Conservation (phyloP, 1,140 invertebrate genomes). For the Drosophila kohkoa region DNA sequence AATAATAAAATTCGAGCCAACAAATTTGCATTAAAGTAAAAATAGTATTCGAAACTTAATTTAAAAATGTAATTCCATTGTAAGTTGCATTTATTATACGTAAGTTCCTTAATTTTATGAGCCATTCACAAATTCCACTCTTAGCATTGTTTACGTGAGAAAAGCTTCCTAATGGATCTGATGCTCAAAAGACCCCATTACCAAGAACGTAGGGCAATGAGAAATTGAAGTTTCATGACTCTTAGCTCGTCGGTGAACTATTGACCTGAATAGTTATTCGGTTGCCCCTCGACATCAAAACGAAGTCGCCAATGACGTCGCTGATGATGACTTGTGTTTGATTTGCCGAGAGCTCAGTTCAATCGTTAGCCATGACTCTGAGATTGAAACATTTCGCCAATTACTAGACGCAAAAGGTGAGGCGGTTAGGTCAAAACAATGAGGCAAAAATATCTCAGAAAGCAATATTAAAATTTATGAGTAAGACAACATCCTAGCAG, state of each 20-base stretch:
- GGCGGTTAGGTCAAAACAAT: slow-evolving; percentile 47
- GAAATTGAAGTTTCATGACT: slow-evolving; percentile 63
- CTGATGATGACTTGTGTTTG: slow-evolving; percentile 68
- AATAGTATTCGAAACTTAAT: too few species aligned
- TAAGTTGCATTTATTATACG: not conserved
- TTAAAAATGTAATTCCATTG: too few species aligned
- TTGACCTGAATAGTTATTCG: slow-evolving; percentile 71
- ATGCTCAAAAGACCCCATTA: slow-evolving; percentile 6
- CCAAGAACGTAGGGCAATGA: slow-evolving; percentile 31
- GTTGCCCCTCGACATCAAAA: slow-evolving; percentile 42
- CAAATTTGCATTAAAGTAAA: too few species aligned
- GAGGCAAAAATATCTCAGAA: slow-evolving; percentile 24
- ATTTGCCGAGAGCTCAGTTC: slow-evolving; percentile 46
- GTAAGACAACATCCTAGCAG: slow-evolving; percentile 26
- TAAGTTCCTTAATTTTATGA: not conserved
- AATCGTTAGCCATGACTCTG: slow-evolving; percentile 17
- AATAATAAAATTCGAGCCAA: not conserved
- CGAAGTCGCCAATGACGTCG: slow-evolving; percentile 67
- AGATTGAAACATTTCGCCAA: slow-evolving; percentile 78
- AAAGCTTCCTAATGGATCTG: not conserved
- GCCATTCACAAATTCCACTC: not conserved
- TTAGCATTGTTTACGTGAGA: not conserved
- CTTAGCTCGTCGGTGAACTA: slow-evolving; percentile 63
- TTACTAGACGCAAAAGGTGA: slow-evolving; percentile 60
- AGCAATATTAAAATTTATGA: slow-evolving; percentile 28